Conservation (phyloP, 2,888 invertebrate genomes). For the Polyploca ridens region DNA sequence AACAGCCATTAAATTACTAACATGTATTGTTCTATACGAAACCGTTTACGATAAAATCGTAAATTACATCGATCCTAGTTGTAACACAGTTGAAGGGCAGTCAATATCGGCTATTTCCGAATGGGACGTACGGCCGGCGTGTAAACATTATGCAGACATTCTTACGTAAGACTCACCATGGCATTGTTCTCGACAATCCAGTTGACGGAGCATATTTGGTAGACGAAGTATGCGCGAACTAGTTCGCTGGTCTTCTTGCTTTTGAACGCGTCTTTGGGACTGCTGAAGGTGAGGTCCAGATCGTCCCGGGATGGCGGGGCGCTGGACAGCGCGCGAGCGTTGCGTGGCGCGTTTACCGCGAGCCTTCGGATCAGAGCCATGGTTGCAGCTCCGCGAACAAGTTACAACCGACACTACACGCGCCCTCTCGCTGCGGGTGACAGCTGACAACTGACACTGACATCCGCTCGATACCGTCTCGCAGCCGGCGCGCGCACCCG, state of each 20-base stretch:
- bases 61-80: constrained; percentile 31
- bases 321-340: constrained; percentile 63
- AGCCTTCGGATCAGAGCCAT: constrained; percentile 80
- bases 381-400: constrained; percentile 60
- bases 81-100: constrained; percentile 20
- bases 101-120: constrained; percentile 56
- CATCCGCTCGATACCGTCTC: constrained; percentile 73
- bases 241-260: constrained; percentile 98
- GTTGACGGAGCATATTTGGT: constrained; percentile 94
- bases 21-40: neutral
- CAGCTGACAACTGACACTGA: constrained; percentile 72
- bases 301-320: constrained; percentile 83
- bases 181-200: constrained; percentile 96
- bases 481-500: constrained; percentile 72
- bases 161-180: constrained; percentile 89
- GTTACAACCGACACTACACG: constrained; percentile 55
- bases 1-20: constrained; percentile 26
- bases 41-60: neutral
- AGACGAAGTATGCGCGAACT: constrained; percentile 94
- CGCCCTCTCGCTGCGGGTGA: constrained; percentile 62
- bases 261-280: constrained; percentile 96
- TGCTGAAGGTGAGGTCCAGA: constrained; percentile 93
- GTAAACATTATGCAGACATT: constrained; percentile 48
- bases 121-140: constrained; percentile 43
- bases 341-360: constrained; percentile 65